Conservation (phyloP, 2,888 invertebrate genomes). For the Syrphus vitripennis region DNA sequence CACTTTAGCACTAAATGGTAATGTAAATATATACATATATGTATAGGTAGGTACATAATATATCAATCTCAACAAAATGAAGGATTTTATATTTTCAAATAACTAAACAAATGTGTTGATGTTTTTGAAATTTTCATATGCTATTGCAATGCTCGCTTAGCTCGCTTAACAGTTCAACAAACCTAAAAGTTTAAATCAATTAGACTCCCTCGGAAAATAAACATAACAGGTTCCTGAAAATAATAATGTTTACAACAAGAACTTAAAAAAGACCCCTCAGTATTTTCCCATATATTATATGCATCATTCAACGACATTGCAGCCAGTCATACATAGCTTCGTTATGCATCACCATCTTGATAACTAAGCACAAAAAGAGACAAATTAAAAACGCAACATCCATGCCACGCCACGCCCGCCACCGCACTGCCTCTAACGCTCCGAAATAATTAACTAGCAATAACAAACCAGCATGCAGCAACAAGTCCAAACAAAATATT, state of each 20-base stretch:
- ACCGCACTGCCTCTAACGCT: neutral
- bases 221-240: neutral
- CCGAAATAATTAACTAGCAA: conserved; percentile 51
- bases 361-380: neutral
- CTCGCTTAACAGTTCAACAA: too few relatives aligned
- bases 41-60: too few relatives aligned
- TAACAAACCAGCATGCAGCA: conserved; percentile 39
- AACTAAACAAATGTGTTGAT: too few relatives aligned
- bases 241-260: neutral
- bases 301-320: neutral
- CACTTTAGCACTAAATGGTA: too few relatives aligned
- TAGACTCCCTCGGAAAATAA: neutral
- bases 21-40: too few relatives aligned
- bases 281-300: neutral
- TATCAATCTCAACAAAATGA: too few relatives aligned
- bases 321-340: neutral
- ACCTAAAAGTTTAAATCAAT: too few relatives aligned
- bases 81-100: too few relatives aligned
- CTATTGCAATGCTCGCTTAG: too few relatives aligned
- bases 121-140: too few relatives aligned
- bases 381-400: conserved; percentile 32
- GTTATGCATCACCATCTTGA: neutral
- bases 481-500: conserved; percentile 48
- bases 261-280: neutral
- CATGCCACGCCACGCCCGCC: neutral